Percentiles rank a stretch among this genome's conserved stretches.
phyloP scores from a whole-genome alignment of 2,113 vertebrate genomes.

The Vimba vimba region DNA sequence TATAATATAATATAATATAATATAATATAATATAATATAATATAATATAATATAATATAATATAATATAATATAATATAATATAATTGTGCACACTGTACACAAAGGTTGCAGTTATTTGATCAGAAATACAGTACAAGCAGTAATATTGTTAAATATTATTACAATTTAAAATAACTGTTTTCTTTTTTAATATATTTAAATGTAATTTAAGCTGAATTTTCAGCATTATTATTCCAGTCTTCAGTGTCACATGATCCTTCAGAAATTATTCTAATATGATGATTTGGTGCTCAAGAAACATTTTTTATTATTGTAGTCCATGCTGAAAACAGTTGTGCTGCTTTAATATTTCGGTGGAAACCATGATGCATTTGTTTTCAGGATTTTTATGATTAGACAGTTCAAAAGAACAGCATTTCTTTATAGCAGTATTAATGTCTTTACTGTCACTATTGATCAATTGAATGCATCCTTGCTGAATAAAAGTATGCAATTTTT shows the following conservation, averaged over 20 bases:
- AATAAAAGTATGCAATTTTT: neutral
- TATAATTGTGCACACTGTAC: neutral
- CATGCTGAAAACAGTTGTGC: neutral
- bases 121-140: neutral
- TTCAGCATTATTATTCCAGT: neutral
- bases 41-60: neutral
- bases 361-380: neutral
- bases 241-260: neutral
- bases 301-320: neutral
- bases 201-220: neutral
- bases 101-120: neutral
- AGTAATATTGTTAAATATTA: neutral
- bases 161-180: neutral
- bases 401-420: too few species aligned
- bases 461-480: neutral
- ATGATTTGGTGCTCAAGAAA: neutral
- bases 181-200: neutral
- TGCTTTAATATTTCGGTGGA: neutral
- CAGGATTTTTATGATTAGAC: too few species aligned
- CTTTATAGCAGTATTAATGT: neutral
- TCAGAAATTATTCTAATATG: neutral
- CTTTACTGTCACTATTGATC: neutral
- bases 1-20: neutral
- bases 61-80: too few species aligned
- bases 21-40: too few species aligned